Evolutionary conservation across 2,888 invertebrate genomes (phyloP).

Genomic region (Teleogryllus oceanicus): DNA sequence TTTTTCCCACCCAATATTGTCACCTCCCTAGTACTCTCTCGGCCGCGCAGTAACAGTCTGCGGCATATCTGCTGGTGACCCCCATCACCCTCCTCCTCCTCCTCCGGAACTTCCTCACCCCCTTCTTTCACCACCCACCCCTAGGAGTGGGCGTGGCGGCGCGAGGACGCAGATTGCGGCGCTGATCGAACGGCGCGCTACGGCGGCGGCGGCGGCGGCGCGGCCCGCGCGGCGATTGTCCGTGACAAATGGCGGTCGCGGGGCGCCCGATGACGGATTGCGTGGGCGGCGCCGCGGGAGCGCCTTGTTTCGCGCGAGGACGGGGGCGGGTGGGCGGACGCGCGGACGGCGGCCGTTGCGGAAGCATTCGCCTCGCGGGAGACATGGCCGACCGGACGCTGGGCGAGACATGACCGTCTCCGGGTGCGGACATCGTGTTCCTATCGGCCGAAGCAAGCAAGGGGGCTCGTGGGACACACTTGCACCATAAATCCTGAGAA

Average conservation of each 20-base stretch:
- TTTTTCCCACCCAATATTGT: too few relatives aligned
- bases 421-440: too few relatives aligned
- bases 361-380: background rate
- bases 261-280: background rate
- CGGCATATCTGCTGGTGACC: too few relatives aligned
- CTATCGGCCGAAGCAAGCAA: too few relatives aligned
- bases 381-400: too few relatives aligned
- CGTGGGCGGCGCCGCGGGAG: constrained; percentile 6
- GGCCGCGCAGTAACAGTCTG: too few relatives aligned
- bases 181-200: background rate
- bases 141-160: background rate
- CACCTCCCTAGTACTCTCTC: too few relatives aligned
- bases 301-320: background rate
- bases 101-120: background rate
- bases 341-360: background rate
- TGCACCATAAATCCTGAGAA: too few relatives aligned
- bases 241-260: background rate
- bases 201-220: background rate
- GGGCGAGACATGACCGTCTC: too few relatives aligned
- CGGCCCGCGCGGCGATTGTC: background rate
- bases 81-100: too few relatives aligned
- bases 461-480: too few relatives aligned
- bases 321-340: background rate
- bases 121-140: background rate
- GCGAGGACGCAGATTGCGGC: constrained; percentile 18